phyloP scores from a whole-genome alignment of 2,888 invertebrate species.

The Nudaria mundana region DNA sequence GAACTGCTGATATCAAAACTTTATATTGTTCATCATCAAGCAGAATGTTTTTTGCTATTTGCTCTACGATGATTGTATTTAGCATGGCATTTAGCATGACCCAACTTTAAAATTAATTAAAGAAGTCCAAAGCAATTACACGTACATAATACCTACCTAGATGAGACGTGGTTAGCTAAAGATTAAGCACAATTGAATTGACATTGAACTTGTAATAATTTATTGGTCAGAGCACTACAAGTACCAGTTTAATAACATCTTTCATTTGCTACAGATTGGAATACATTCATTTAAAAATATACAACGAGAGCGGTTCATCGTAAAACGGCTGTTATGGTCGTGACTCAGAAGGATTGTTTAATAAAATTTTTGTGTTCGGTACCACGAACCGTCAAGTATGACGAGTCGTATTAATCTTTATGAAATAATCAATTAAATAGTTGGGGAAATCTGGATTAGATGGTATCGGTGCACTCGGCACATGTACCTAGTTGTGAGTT shows the following conservation, averaged over 20 bases:
- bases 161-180: slow-evolving; percentile 29
- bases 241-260: slow-evolving; percentile 33
- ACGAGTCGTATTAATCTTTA: slow-evolving; percentile 74
- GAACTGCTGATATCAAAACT: too few species aligned
- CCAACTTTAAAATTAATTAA: too few species aligned
- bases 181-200: slow-evolving; percentile 48
- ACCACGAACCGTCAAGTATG: slow-evolving; percentile 62
- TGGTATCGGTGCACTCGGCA: slow-evolving; percentile 71
- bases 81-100: too few species aligned
- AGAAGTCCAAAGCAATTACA: too few species aligned
- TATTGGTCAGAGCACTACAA: slow-evolving; percentile 45
- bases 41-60: too few species aligned
- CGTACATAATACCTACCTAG: slow-evolving; percentile 16
- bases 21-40: too few species aligned
- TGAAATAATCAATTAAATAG: slow-evolving; percentile 77
- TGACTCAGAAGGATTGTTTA: slow-evolving; percentile 58
- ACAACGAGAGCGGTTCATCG: slow-evolving; percentile 26
- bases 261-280: slow-evolving; percentile 8
- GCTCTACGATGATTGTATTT: too few species aligned
- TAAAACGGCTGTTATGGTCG: slow-evolving; percentile 41
- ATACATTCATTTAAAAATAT: slow-evolving; percentile 10
- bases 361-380: slow-evolving; percentile 56
- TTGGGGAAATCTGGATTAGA: slow-evolving; percentile 76
- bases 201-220: slow-evolving; percentile 55
- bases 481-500: slow-evolving; percentile 66